Evolutionary conservation across 35 echinoderm and acorn worm genomes (phyloP).

Genomic region (Amphiura filiformis): DNA sequence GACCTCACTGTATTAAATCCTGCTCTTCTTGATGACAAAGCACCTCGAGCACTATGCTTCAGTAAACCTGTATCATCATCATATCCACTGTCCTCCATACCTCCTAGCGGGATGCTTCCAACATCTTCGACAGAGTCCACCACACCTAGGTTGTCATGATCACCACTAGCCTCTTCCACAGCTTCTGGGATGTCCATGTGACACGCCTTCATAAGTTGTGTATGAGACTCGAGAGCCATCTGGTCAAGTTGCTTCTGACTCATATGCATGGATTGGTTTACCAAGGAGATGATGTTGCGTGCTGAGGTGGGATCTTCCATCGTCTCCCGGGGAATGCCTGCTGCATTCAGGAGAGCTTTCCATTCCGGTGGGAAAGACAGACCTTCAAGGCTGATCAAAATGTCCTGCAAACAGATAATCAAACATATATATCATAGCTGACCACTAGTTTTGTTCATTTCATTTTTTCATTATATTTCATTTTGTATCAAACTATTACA

Average conservation of each 20-base stretch:
- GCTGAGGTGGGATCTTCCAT: constrained; percentile 59
- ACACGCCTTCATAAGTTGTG: not conserved
- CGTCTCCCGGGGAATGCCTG: constrained; percentile 47
- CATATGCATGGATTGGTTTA: constrained; percentile 47
- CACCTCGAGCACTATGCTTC: not conserved
- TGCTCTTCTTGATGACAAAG: no score
- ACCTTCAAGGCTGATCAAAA: constrained; percentile 41
- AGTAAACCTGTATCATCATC: not conserved
- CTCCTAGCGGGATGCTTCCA: not conserved
- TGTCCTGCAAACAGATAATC: constrained; percentile 40
- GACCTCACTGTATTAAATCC: no score
- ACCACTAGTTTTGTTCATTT: no score
- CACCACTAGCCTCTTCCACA: not conserved
- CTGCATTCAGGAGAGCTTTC: constrained; percentile 29
- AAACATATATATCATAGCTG: no score
- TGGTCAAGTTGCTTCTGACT: constrained; percentile 31
- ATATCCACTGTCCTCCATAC: constrained; percentile 15
- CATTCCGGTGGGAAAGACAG: constrained; percentile 51
- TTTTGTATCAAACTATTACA: no score
- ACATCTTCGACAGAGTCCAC: not conserved
- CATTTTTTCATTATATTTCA: no score
- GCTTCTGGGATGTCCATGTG: not conserved
- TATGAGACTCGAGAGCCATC: constrained; percentile 15
- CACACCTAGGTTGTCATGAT: not conserved
- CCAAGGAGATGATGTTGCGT: constrained; percentile 45